Conservation (phyloP, 1,140 invertebrate genomes). For the Zaprionus tsacasi region DNA sequence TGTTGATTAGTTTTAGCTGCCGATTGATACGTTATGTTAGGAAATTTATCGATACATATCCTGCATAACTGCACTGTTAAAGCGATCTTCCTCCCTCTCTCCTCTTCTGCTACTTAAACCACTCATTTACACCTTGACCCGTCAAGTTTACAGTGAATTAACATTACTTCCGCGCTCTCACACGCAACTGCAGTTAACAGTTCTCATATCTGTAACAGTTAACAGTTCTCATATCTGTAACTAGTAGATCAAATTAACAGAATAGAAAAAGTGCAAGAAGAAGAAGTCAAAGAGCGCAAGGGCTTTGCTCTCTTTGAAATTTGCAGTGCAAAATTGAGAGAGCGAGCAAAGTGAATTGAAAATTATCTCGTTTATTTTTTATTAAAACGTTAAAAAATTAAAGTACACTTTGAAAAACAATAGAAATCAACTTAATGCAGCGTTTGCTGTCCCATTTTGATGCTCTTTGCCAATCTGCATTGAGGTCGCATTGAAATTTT, state of each 20-base stretch:
- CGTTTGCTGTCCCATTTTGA: background rate
- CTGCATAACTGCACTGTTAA: background rate
- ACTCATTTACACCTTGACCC: background rate
- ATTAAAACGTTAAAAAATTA: background rate
- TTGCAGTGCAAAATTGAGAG: background rate
- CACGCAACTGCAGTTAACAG: background rate
- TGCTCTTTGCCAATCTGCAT: conserved; percentile 5
- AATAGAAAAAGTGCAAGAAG: background rate
- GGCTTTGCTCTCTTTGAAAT: background rate
- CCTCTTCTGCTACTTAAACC: background rate
- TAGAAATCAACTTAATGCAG: background rate
- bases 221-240: background rate
- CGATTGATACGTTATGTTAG: no score
- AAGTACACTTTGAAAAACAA: background rate
- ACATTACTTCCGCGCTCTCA: background rate
- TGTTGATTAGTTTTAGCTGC: background rate
- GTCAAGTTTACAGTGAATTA: background rate
- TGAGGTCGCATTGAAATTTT: conserved; percentile 1
- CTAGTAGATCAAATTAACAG: background rate
- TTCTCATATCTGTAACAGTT: background rate
- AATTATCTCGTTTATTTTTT: background rate
- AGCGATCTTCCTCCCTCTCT: background rate
- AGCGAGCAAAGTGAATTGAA: background rate
- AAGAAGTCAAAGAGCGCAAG: background rate
- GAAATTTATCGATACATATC: no score